Base-by-base conservation (phyloP, 2,113 vertebrate genomes). In the Stigmatopora argus region DNA sequence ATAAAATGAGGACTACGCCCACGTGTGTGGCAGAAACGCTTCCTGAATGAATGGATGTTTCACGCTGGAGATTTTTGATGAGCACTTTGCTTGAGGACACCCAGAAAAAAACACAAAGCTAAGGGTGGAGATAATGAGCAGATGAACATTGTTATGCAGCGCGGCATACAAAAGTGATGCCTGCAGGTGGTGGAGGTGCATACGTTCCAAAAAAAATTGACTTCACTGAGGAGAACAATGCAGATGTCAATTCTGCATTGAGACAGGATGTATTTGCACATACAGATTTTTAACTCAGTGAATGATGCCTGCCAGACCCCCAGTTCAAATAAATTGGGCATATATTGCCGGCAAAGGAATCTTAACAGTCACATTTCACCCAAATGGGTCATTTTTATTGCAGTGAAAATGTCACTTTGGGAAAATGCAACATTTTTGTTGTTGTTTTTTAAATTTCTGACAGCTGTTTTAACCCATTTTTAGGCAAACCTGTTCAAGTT, bases 71-170 rank as follows among this genome's bases (percentile, higher is more conserved):
- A 35, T 21, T 41, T 61, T 41, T 76, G 69, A 71, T 64, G 38
- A 55, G 62, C 34, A 14, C 14, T n/a, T 31, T 5, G 53, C 71
- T 62, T 6, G 14, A 70, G 46, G 74, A 64, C 2, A 21, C 52
- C 64, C 23, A 65, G 66, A 64, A 31, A 64, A 65, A 59, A 82
- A 71, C 65, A 72, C 69, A 63, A 70, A 82, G 77, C 65, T 74
- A 62, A 76, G 61, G 66, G 71, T 72, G 53, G 18, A 66, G 73
- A 75, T 81, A 79, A 80, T 78, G 72, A 79, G 70, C 57, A 66
- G 53, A 70, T 64, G 66, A 80, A 73, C 57, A 66, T 31, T 64
- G 75, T 67, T 73, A 71, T 69, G 60, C 60, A 51, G 48, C 31
- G 45, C 38, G 56, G 49, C 77, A 47, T 46, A 79, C 67, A 71